Evolutionary conservation across 1,140 invertebrate genomes (phyloP).

Genomic region (Caenorhabditis brenneri): DNA sequence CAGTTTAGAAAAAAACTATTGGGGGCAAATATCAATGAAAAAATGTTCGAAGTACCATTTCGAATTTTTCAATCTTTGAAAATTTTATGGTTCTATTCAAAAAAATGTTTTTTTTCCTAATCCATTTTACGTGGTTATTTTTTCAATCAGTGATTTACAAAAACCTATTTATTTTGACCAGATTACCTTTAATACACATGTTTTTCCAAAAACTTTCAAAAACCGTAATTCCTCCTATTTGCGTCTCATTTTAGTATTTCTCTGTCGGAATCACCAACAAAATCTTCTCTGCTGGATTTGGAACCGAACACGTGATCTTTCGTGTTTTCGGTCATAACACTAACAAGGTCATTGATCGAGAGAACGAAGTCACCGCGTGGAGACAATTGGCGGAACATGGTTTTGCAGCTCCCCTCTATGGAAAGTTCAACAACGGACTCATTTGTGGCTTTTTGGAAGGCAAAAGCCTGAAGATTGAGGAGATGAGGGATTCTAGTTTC

Average conservation of each 20-base stretch:
- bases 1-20: too few relatives aligned
- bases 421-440: slow-evolving; percentile 90
- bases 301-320: slow-evolving; percentile 78
- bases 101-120: too few relatives aligned
- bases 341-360: slow-evolving; percentile 87
- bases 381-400: slow-evolving; percentile 80
- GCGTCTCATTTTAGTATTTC: slow-evolving; percentile 78
- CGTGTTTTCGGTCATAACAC: slow-evolving; percentile 92
- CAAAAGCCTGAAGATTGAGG: slow-evolving; percentile 78
- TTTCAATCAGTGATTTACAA: too few relatives aligned
- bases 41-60: too few relatives aligned
- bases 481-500: slow-evolving; percentile 78
- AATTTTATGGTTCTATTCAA: too few relatives aligned
- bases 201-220: too few relatives aligned
- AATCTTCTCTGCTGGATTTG: slow-evolving; percentile 78
- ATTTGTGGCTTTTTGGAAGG: slow-evolving; percentile 90
- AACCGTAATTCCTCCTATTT: too few relatives aligned
- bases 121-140: too few relatives aligned
- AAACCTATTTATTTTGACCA: too few relatives aligned
- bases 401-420: slow-evolving; percentile 84
- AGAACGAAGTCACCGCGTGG: slow-evolving; percentile 71
- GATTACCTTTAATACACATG: too few relatives aligned
- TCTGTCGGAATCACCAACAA: slow-evolving; percentile 95
- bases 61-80: too few relatives aligned
- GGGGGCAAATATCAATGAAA: too few relatives aligned